Evolutionary conservation across 2,888 invertebrate genomes (phyloP), one percentile per base, ranked within the genome.

Genomic region (Rhogogaster chlorosoma): DNA sequence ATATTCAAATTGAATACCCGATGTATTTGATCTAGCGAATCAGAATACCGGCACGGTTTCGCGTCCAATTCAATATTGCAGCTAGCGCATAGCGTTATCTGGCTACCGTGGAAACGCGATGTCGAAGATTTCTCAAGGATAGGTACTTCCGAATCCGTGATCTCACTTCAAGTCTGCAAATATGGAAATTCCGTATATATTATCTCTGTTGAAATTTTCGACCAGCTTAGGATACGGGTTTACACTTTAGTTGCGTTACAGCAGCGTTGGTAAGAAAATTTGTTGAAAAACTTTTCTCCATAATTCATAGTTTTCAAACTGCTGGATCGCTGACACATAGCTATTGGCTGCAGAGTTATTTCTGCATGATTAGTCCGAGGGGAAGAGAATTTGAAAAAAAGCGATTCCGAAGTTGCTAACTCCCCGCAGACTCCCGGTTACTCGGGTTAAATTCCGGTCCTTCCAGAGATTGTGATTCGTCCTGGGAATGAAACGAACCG

Each of bases 1-100:
- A 49, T 45, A 53, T 77, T 77, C 77, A 45, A 77, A 77, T 77
- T 77, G 12, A 22, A 77, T 32, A 77, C 77, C 45, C 49, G 77
- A 77, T 29, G 26, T 49, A 77, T 77, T 77, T 77, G 45, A 77
- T 53, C 45, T 53, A 77, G 32, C 49, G 49, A 49, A 77, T 71
- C 71, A 71, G 71, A 71, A 71, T 71, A 42, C 38, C 77, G 29
- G 29, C 49, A 67, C 32, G 73, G 53, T 49, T 77, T 53, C 29
- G 53, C 49, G 53, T 49, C 36, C 15, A 57, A 78, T 78, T 80
- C 61, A 36, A 57, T 61, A 80, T 15, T 80, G 32, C 15, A n/a
- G 38, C 57, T 38, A 22, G 36, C n/a, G 53, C 18, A 75, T 45
- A 53, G 77, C 18, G 12, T 38, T 18, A 61, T 26, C 6, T 22